These are phyloP conservation scores for Pterois miles DNA, from an alignment of 2,797 vertebrate species.

Conservation along the genomic window DNA sequence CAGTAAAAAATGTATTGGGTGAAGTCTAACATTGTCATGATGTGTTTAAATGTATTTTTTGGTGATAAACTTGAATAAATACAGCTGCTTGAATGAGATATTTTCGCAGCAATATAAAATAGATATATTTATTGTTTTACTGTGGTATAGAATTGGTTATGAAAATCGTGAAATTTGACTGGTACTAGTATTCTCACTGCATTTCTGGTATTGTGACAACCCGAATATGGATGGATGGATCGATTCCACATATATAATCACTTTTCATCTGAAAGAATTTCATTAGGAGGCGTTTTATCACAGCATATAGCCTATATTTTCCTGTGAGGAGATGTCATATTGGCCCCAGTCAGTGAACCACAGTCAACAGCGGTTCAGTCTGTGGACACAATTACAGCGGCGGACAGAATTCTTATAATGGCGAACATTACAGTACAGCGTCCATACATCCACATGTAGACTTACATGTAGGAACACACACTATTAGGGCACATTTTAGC, in stretches of 20 bases:
- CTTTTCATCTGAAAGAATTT: not conserved
- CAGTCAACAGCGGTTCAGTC: constrained; percentile 1
- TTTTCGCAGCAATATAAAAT: too few species aligned
- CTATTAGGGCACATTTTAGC: constrained; percentile 10
- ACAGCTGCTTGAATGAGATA: too few species aligned
- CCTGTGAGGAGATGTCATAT: not conserved
- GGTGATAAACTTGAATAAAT: too few species aligned
- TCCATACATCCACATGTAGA: not conserved
- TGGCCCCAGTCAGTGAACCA: not conserved
- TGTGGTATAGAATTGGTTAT: not conserved
- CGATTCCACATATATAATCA: not conserved
- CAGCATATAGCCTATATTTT: not conserved
- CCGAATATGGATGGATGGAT: not conserved
- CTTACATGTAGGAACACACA: not conserved
- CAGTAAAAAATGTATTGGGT: too few species aligned
- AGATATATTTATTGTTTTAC: not conserved
- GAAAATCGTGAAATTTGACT: not conserved
- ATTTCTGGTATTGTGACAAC: not conserved
- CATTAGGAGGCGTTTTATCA: not conserved
- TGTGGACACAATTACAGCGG: constrained; percentile 2
- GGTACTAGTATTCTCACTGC: not conserved
- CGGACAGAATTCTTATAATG: constrained; percentile 11
- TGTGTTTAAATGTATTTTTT: too few species aligned
- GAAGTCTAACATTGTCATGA: too few species aligned
- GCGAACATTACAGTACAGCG: constrained; percentile 7